Conservation (phyloP, 2,888 invertebrate genomes). For the Trissoscelio sp. region DNA sequence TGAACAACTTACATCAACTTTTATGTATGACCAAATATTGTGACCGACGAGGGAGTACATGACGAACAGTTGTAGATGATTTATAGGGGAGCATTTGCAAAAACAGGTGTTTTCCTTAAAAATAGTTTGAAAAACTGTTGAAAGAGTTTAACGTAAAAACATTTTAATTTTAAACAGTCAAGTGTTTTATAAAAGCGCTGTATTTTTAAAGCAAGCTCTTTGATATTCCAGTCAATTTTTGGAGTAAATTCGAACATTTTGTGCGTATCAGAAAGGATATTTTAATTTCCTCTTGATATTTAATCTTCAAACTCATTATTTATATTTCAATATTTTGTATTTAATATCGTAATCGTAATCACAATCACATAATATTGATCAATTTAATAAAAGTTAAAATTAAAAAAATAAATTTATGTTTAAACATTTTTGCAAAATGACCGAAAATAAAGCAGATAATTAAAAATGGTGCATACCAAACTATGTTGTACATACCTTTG, state of each 20-base stretch:
- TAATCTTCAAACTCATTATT: not conserved
- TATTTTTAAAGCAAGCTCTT: slow-evolving; percentile 1
- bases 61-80: slow-evolving; percentile 22
- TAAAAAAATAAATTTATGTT: too few species aligned
- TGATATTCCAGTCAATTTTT: not conserved
- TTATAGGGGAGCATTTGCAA: not conserved
- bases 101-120: slow-evolving; percentile 24
- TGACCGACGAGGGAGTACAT: slow-evolving; percentile 22
- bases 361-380: not conserved
- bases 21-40: slow-evolving; percentile 47
- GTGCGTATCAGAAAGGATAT: not conserved
- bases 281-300: not conserved
- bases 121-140: not conserved
- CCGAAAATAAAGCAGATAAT: too few species aligned
- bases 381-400: too few species aligned
- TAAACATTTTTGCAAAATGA: too few species aligned
- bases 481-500: too few species aligned
- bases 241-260: not conserved
- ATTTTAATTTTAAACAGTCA: slow-evolving; percentile 16
- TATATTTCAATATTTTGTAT: not conserved
- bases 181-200: not conserved
- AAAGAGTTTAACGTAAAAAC: slow-evolving; percentile 15
- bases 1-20: slow-evolving; percentile 53
- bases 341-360: not conserved
- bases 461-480: too few species aligned